Evolutionary conservation across 1,140 invertebrate species (phyloP).

Genomic region (Camponotus pennsylvanicus): DNA sequence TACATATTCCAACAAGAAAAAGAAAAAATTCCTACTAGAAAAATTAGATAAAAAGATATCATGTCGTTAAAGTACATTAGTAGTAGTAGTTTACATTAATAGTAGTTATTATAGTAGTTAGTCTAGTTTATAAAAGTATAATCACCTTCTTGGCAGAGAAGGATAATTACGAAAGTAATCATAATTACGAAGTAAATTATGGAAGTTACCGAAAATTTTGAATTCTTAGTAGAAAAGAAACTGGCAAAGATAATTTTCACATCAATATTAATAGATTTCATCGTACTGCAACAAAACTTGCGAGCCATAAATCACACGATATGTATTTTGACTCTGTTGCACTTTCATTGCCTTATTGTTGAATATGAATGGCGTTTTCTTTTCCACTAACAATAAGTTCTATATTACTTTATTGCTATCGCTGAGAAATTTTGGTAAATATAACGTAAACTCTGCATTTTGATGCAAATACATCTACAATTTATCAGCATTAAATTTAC

Average conservation of each 20-base stretch:
- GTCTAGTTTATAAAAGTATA: too few species aligned
- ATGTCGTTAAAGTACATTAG: too few species aligned
- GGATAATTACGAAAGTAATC: too few species aligned
- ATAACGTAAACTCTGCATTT: neutral
- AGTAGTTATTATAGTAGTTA: too few species aligned
- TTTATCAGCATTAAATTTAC: neutral
- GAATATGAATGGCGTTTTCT: neutral
- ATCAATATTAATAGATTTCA: neutral
- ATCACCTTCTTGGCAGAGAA: neutral
- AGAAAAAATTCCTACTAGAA: too few species aligned
- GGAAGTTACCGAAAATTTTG: neutral
- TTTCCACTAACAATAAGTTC: neutral
- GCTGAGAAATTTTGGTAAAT: neutral
- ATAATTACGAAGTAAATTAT: too few species aligned
- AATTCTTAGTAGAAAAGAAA: neutral
- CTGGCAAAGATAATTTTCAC: neutral
- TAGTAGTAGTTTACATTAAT: too few species aligned
- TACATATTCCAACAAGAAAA: neutral
- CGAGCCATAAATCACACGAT: neutral
- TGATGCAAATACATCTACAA: too few species aligned
- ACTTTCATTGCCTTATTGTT: neutral
- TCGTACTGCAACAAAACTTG: neutral
- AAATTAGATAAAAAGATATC: too few species aligned
- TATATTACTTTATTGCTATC: neutral
- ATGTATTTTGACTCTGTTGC: neutral